A percentile compares a stretch with the other conserved stretches of the same genome.
Conservation (phyloP, 2,113 vertebrate species). For the Mobula birostris region DNA sequence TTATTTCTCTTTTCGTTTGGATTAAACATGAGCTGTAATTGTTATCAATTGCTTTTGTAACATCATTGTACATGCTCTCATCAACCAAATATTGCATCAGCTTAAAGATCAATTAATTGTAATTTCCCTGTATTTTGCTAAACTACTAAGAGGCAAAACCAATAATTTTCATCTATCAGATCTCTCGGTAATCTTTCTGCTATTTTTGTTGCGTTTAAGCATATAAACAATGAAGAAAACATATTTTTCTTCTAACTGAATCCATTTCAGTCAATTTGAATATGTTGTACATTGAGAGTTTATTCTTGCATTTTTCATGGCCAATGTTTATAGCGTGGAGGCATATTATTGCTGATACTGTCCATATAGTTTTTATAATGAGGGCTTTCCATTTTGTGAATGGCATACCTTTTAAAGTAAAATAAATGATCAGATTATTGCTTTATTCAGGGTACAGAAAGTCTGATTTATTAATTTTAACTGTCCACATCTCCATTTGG, state of each 20-base stretch:
- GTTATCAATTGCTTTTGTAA: not conserved
- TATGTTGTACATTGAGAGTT: not conserved
- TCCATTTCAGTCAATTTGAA: not conserved
- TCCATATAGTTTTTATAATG: not conserved
- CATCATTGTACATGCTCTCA: not conserved
- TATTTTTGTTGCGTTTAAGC: constrained; percentile 8
- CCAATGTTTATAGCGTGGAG: not conserved
- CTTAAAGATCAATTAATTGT: constrained; percentile 12
- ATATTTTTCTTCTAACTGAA: not conserved
- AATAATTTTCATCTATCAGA: not conserved
- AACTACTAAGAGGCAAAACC: not conserved
- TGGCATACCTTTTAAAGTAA: not conserved
- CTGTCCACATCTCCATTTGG: no score
- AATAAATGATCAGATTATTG: not conserved
- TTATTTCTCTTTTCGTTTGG: not conserved
- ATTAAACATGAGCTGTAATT: not conserved
- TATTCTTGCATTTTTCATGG: not conserved
- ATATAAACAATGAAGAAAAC: not conserved
- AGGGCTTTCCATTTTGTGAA: not conserved
- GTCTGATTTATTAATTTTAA: not conserved
- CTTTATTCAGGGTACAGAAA: not conserved
- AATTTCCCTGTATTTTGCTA: not conserved
- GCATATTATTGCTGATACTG: not conserved
- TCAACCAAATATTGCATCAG: not conserved
- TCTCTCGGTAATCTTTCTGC: not conserved